Base-by-base conservation (phyloP, 2,888 invertebrate genomes). In the Drosophila falleni region DNA sequence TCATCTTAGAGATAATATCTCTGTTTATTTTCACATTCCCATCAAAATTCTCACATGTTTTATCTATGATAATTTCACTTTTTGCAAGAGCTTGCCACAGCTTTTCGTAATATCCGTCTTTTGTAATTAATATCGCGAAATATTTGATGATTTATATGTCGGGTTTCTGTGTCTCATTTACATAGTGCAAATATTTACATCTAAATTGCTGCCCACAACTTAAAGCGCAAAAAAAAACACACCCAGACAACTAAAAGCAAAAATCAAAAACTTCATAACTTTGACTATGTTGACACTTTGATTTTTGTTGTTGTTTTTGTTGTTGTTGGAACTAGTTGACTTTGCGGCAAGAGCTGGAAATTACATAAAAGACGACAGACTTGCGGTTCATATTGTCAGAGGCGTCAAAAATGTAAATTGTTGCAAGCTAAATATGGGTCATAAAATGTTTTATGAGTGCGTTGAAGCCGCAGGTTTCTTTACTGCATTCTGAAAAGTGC, bases 401-500 rank as follows among this genome's bases (percentile, higher is more conserved):
- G 59, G 42, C 37, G 26, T 23, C 44, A 53, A 67, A 67, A 80
- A 80, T 78, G 78, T 29, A 50, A 71, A 71, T 69, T 74, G 72
- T 70, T 74, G 61, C 50, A 70, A 51, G 56, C 42, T 23, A 54
- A 53, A 65, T 37, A 55, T 56, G 56, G 51, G 41, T 39, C 47
- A 65, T 88, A 87, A 85, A 82, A 59, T 53, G 44, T 64, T 74
- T 76, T 78, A 76, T 58, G 75, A 56, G 46, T 55, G 37, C 41
- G 56, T 56, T 60, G 49, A 59, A 42, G 58, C 46, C 11, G 19
- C 15, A 29, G 41, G 46, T 41, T 37, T n/a, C 15, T 54, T 58
- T 58, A 75, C 58, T 62, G 67, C 61, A 78, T 86, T 85, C 81
- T 87, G 74, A 66, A 68, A 66, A 68, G 71, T 74, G 50, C 56